Conservation (phyloP, 2,113 vertebrate genomes). For the Sminthopsis crassicaudata region DNA sequence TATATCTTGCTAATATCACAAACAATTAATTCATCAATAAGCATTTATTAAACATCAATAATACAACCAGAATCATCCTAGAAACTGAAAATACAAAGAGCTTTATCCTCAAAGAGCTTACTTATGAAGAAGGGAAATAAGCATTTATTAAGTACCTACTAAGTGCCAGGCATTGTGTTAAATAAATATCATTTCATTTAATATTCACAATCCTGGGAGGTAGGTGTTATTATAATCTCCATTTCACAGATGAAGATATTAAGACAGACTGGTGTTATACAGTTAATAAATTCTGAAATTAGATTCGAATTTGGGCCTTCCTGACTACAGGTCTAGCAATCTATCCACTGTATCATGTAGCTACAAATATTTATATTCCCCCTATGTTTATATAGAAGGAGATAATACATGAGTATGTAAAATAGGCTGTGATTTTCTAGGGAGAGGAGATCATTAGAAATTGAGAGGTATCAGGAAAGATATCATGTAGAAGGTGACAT, state of each 20-base stretch:
- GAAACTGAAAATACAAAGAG: not conserved
- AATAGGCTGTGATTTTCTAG: not conserved
- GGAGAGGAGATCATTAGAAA: not conserved
- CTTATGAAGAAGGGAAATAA: not conserved
- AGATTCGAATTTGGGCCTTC: not conserved
- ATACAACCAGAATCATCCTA: not conserved
- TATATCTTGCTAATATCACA: not conserved
- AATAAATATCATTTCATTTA: not conserved
- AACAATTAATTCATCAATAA: not conserved
- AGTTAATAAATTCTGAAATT: not conserved
- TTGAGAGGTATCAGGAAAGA: not conserved
- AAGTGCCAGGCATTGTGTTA: not conserved
- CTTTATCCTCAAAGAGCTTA: not conserved
- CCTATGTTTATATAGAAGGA: not conserved
- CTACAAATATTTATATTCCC: not conserved
- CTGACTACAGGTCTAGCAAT: not conserved
- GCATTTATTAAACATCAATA: not conserved
- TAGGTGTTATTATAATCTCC: not conserved
- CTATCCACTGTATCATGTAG: not conserved
- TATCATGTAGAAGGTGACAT: not conserved
- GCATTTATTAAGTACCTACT: not conserved
- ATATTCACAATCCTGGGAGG: not conserved
- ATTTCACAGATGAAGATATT: not conserved
- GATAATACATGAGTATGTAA: not conserved
- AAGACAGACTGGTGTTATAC: not conserved